Evolutionary conservation across 2,888 invertebrate genomes (phyloP), one percentile per base, ranked within the genome.

Genomic region (Griposia aprilina): DNA sequence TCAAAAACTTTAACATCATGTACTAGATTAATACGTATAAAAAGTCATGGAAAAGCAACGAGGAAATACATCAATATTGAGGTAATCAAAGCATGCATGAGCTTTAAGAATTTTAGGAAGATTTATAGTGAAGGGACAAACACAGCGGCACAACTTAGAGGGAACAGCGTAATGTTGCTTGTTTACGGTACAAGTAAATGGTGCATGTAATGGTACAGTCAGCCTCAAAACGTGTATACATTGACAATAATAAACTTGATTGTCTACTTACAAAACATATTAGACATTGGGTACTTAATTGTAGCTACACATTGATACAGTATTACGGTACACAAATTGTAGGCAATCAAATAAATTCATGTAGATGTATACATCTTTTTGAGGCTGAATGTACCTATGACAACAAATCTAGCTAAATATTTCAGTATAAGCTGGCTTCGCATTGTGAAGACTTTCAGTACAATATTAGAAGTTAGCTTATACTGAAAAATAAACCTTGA

Each of bases 11-110:
- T 41, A 74, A 62, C 48, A 62, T 62, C 2, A 3, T 68, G 55
- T 67, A 50, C 20, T 74, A 74, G 59, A 70, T 50, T 77, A 82
- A 82, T 76, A 84, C 59, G 59, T 79, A 67, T 84, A 82, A 79
- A 81, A 84, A 71, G 71, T 82, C 71, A 76, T 84, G 78, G 77
- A 55, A 76, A 71, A 79, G 36, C 0, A 76, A 62, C 15, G 57
- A 41, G 48, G 6, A 30, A 69, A 73, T 70, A 63, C 30, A 81
- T 62, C 52, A 23, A 59, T 65, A 81, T 74, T 66, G 60, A 83
- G 78, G 55, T 74, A 74, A 78, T 77, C 50, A 36, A 73, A 84
- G 71, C 74, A 62, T 71, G 67, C 36, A 15, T 23, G 76, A 67
- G 55, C 23, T 73, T 84, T 13, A 72, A 74, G 17, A 71, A 36